Percentiles rank a stretch among this genome's conserved stretches.
Conservation (phyloP, 2,113 vertebrate species). For the Vidua chalybeata region DNA sequence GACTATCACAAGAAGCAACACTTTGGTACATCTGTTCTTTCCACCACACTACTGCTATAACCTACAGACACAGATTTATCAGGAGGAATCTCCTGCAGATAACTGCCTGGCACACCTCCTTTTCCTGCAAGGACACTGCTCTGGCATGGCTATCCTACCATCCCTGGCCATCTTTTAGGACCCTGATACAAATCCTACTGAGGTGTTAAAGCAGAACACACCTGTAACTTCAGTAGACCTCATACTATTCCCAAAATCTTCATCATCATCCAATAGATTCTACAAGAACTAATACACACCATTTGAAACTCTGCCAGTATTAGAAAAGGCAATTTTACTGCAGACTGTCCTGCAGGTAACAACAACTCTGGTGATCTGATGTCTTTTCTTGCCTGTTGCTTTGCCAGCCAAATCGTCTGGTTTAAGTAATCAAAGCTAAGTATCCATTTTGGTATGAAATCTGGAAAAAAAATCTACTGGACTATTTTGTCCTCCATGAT, state of each 20-base stretch:
- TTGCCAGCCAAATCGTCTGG: not conserved
- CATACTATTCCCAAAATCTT: not conserved
- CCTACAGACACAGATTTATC: not conserved
- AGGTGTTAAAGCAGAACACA: not conserved
- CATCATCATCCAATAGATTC: not conserved
- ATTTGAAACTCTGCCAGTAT: not conserved
- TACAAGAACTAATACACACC: not conserved
- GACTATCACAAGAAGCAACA: not conserved
- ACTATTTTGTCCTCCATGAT: not conserved
- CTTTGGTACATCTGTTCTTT: not conserved
- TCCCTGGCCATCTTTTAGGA: not conserved
- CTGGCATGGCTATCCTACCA: rapidly evolving
- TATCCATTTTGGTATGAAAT: not conserved
- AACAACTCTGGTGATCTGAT: not conserved
- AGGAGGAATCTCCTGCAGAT: not conserved
- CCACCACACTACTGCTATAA: not conserved
- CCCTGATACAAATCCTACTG: not conserved
- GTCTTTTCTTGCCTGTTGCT: not conserved
- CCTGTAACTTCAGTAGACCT: not conserved
- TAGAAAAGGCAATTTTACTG: not conserved
- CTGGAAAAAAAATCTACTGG: not conserved
- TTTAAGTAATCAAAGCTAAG: not conserved
- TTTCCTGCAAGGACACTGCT: not conserved
- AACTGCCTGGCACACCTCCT: not conserved
- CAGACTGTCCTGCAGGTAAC: not conserved